Evolutionary conservation across 2,888 invertebrate species (phyloP), one percentile per base, ranked within the genome.

Genomic region (Fragum fragum): DNA sequence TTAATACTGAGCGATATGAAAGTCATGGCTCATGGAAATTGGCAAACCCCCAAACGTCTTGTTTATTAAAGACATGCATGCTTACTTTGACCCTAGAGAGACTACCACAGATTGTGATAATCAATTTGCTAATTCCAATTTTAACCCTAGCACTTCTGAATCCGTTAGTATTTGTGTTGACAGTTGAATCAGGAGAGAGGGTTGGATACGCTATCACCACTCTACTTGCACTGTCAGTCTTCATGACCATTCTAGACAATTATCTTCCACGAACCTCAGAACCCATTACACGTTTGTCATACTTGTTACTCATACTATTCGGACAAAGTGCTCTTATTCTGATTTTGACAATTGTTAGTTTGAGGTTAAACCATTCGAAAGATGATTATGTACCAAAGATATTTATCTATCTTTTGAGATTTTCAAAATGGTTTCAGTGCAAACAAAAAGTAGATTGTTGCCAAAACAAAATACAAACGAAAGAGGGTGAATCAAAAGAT

Each of bases 291-390:
- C 23, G 11, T 3, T 14, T 57, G 3, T 57, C 57, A 11, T 57
- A 57, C 57, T 18, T 57, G 57, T 26, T 57, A 23, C 57, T 57
- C 2, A 26, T 57, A 6, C 57, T 57, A n/a, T 57, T 57, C 23
- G 57, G 57, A 26, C 57, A 57, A 57, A 57, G 57, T 57, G 57
- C 57, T 23, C 26, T 57, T 11, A 57, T 57, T 57, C 26, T 57
- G 3, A 57, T 26, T 23, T 26, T 57, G 23, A 26, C n/a, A 5
- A 57, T 57, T 26, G 11, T 57, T 14, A 21, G 23, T 11, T 23
- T 57, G 14, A 21, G 57, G n/a, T 18, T 21, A 14, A 21, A 57
- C 57, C 21, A 57, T 23, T 14, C 23, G n/a, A 23, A 11, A 26
- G 57, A 47, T n/a, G 5, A 5, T 18, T 16, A 57, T 6, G 23